Conservation (phyloP, 2,113 vertebrate genomes). For the Ellobius talpinus region DNA sequence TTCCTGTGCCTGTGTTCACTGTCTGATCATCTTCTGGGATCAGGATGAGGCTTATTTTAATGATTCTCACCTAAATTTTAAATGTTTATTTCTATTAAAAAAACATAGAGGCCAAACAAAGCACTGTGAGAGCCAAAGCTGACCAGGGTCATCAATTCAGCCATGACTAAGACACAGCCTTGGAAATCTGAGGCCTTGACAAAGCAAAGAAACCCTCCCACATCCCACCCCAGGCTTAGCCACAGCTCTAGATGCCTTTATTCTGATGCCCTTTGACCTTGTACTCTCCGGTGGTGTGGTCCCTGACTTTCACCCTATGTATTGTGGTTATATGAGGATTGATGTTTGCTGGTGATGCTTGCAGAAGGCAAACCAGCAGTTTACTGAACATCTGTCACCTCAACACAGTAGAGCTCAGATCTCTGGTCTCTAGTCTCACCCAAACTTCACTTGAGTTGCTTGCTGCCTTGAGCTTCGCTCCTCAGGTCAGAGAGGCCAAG, state of each 20-base stretch:
- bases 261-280: not conserved
- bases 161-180: not conserved
- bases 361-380: not conserved
- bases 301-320: not conserved
- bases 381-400: too few relatives aligned
- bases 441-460: not conserved
- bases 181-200: not conserved
- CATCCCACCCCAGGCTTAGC: fast-evolving
- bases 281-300: fast-evolving
- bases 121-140: not conserved
- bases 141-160: not conserved
- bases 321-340: not conserved
- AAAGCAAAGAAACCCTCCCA: not conserved
- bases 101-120: not conserved
- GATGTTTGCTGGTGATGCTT: not conserved
- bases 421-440: not conserved
- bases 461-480: fast-evolving
- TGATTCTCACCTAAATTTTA: not conserved
- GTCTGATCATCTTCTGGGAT: not conserved
- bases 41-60: not conserved
- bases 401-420: fast-evolving
- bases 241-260: not conserved
- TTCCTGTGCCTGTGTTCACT: too few relatives aligned
- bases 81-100: not conserved
- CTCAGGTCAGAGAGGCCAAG: not conserved